A percentile compares a stretch with the other conserved stretches of the same genome.
Conservation (phyloP, 2,113 vertebrate species). For the Colossoma macropomum region DNA sequence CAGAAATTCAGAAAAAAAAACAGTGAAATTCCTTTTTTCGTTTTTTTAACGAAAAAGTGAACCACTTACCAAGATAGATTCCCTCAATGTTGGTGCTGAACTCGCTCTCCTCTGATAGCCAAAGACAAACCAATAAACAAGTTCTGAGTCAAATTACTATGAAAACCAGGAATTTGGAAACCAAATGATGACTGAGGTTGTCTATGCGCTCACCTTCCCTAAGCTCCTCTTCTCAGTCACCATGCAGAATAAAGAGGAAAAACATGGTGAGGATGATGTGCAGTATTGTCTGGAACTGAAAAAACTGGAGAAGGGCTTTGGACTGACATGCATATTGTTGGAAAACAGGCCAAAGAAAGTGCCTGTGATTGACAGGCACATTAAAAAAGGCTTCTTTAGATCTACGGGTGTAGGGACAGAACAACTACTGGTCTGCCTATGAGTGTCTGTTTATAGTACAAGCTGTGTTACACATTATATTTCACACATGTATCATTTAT, state of each 20-base stretch:
- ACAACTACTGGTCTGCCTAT: too few species aligned
- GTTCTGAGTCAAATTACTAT: background rate
- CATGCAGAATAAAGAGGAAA: slow-evolving; percentile 1
- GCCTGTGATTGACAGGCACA: too few species aligned
- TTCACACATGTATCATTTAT: too few species aligned
- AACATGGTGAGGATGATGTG: background rate
- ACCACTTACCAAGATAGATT: slow-evolving; percentile 84
- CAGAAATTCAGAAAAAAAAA: too few species aligned
- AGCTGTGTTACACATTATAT: too few species aligned
- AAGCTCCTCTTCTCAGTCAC: slow-evolving; percentile 85
- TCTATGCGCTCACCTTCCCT: slow-evolving; percentile 83
- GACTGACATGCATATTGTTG: too few species aligned
- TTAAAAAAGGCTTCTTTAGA: too few species aligned
- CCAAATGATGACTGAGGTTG: background rate
- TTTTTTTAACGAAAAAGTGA: background rate
- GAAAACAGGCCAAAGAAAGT: too few species aligned
- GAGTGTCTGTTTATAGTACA: too few species aligned
- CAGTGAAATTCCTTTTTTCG: too few species aligned
- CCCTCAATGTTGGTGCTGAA: slow-evolving; percentile 81
- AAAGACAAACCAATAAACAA: slow-evolving; percentile 7
- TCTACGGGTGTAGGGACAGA: too few species aligned
- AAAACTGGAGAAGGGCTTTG: background rate
- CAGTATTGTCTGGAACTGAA: background rate
- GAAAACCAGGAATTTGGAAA: background rate
- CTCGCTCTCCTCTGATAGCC: slow-evolving; percentile 85